phyloP scores from a whole-genome alignment of 2,113 vertebrate genomes.

The Macrotus californicus region DNA sequence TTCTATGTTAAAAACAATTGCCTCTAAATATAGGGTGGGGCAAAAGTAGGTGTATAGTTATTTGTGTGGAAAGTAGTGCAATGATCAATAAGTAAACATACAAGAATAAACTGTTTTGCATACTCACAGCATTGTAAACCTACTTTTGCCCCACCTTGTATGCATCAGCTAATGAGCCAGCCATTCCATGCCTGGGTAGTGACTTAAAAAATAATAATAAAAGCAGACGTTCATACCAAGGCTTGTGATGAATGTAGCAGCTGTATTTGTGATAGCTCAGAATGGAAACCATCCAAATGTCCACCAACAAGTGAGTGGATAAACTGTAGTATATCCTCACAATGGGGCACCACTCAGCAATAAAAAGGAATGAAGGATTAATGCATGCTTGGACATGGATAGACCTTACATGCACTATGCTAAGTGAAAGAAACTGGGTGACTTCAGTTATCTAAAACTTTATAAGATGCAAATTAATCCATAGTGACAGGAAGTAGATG shows the following conservation, averaged over 20 bases:
- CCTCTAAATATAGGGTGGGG: neutral
- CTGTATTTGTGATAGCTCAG: neutral
- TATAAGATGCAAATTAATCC: too few species aligned
- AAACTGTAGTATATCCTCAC: too few species aligned
- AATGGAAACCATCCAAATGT: neutral
- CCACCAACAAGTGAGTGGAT: too few species aligned
- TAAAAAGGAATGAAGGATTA: neutral
- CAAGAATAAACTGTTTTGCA: too few species aligned
- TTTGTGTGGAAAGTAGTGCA: too few species aligned
- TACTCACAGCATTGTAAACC: too few species aligned
- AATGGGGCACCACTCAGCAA: too few species aligned
- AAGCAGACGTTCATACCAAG: neutral
- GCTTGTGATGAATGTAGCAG: neutral
- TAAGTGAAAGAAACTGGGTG: neutral
- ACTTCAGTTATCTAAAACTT: too few species aligned
- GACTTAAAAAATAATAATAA: neutral
- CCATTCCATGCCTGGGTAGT: neutral
- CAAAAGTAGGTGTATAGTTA: too few species aligned
- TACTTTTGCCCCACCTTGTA: too few species aligned
- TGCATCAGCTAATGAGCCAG: too few species aligned
- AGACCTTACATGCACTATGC: neutral
- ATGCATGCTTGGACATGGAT: accelerated
- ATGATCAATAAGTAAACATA: too few species aligned
- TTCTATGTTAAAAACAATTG: neutral
- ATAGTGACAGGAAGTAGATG: neutral